These are phyloP conservation scores for Ariolimax columbianus DNA, from an alignment of 2,888 invertebrate species.

Conservation along the genomic window DNA sequence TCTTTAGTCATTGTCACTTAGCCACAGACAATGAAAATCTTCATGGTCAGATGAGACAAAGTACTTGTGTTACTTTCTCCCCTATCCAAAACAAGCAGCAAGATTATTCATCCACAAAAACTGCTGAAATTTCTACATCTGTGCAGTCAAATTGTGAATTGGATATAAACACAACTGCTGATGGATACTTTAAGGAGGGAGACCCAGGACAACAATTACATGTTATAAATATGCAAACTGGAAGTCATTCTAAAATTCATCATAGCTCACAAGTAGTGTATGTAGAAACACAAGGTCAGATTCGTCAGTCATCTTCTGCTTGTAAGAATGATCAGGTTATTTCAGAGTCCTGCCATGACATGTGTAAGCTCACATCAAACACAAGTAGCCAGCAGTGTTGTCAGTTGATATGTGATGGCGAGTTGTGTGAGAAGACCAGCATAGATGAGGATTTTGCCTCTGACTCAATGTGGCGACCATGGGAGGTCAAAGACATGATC, in stretches of 20 bases:
- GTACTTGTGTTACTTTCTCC: neutral
- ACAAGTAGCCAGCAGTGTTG: too few relatives aligned
- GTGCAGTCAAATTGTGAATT: neutral
- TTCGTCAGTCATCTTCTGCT: neutral
- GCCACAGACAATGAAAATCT: neutral
- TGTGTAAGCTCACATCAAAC: neutral
- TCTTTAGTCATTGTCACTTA: neutral
- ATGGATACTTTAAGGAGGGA: neutral
- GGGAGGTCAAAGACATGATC: slow-evolving; percentile 32
- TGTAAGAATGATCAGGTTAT: neutral
- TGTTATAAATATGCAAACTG: neutral
- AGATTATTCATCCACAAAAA: neutral
- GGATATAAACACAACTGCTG: neutral
- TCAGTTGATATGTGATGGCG: neutral
- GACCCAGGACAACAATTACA: neutral
- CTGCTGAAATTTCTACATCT: neutral
- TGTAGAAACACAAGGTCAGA: neutral
- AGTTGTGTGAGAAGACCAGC: neutral
- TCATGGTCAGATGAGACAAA: neutral
- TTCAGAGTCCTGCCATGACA: too few relatives aligned
- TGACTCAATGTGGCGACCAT: slow-evolving; percentile 38
- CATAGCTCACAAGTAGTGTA: neutral
- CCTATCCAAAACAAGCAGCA: neutral
- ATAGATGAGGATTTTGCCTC: neutral
- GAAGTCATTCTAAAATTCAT: too few relatives aligned